Conservation (phyloP, 2,888 invertebrate genomes). For the Leptinotarsa rubiginosa region DNA sequence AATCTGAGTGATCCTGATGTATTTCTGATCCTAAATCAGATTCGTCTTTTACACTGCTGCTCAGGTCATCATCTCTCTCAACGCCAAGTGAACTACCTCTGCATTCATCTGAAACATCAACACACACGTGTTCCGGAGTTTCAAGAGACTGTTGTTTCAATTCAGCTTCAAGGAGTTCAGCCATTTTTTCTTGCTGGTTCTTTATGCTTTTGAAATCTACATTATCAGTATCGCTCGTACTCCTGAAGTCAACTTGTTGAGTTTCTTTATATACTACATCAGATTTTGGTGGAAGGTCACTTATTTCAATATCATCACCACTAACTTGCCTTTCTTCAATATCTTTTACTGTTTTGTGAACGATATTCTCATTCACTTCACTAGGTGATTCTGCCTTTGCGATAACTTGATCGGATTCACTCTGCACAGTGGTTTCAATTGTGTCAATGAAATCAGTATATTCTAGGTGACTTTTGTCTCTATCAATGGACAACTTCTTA, state of each 20-base stretch:
- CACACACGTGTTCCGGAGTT: constrained; percentile 10
- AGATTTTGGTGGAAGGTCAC: not conserved
- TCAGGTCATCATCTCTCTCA: constrained; percentile 64
- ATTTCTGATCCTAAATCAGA: constrained; percentile 64
- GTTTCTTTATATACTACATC: not conserved
- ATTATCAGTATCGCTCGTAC: constrained; percentile 27
- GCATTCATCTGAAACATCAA: constrained; percentile 18
- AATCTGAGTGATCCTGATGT: constrained; percentile 63
- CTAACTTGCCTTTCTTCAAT: not conserved
- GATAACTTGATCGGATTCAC: too few relatives aligned
- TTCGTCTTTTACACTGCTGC: constrained; percentile 60
- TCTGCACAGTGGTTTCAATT: not conserved
- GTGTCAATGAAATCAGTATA: not conserved
- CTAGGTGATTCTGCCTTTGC: not conserved
- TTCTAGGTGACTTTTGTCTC: not conserved
- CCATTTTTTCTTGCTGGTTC: constrained; percentile 48
- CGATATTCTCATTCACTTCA: not conserved
- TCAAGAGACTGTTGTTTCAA: constrained; percentile 39
- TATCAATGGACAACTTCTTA: not conserved
- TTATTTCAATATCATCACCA: not conserved
- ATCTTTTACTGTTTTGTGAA: not conserved
- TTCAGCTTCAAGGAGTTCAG: constrained; percentile 48
- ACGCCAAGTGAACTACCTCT: constrained; percentile 27
- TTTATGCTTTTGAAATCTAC: constrained; percentile 36
- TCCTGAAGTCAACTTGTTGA: too few relatives aligned